A percentile compares a stretch with the other conserved stretches of the same genome.
phyloP scores from a whole-genome alignment of 2,797 vertebrate genomes.

The Sparus aurata region DNA sequence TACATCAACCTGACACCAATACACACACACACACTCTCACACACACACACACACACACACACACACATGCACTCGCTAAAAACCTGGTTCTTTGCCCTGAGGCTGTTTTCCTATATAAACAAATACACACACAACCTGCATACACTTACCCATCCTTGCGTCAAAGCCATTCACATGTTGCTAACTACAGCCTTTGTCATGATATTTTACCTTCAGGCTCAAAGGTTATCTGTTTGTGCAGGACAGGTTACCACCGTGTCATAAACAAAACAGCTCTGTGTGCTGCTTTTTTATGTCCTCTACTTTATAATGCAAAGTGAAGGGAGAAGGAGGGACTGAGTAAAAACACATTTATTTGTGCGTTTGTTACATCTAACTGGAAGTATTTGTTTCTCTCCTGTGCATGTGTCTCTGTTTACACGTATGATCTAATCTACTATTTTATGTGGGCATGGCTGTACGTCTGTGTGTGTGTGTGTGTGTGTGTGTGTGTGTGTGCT shows the following conservation, averaged over 20 bases:
- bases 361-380: conserved; percentile 43
- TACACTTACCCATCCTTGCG: background rate
- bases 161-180: background rate
- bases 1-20: conserved; percentile 62
- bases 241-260: background rate
- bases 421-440: conserved; percentile 61
- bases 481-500: background rate
- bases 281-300: background rate
- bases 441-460: conserved; percentile 16
- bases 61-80: conserved; percentile 3
- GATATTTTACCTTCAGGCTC: conserved; percentile 32
- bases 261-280: conserved; percentile 11
- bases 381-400: conserved; percentile 30
- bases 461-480: conserved; percentile 2
- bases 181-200: background rate
- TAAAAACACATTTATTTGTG: conserved; percentile 39
- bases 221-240: conserved; percentile 27
- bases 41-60: conserved; percentile 6
- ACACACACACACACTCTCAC: conserved; percentile 17
- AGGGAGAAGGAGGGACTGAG: conserved; percentile 15
- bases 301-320: conserved; percentile 26
- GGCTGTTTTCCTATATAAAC: conserved; percentile 35
- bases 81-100: conserved; percentile 21
- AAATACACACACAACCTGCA: conserved; percentile 25
- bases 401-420: conserved; percentile 52